Evolutionary conservation across 2,888 invertebrate genomes (phyloP).

Genomic region (Cephus runcator): DNA sequence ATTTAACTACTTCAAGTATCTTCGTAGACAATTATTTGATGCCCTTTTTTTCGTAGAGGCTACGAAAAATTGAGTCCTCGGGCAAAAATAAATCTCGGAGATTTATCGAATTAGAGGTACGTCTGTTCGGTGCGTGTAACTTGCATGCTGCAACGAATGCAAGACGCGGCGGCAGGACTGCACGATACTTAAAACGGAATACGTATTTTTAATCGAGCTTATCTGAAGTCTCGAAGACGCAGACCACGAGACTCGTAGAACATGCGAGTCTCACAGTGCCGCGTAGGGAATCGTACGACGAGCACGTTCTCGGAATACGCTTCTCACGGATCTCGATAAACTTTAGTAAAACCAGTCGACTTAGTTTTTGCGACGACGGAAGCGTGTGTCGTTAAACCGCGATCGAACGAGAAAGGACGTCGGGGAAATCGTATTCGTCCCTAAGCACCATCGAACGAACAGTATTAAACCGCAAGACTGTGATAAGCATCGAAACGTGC

Average conservation of each 20-base stretch:
- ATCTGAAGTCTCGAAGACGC: slow-evolving; percentile 17
- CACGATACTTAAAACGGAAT: not conserved
- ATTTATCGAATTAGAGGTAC: slow-evolving; percentile 9
- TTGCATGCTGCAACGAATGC: not conserved
- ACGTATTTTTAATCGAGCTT: slow-evolving; percentile 9
- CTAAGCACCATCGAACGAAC: slow-evolving; percentile 17
- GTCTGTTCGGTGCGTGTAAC: not conserved
- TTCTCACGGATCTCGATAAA: not conserved
- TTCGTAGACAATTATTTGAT: not conserved
- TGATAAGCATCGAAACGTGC: slow-evolving; percentile 24
- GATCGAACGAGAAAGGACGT: not conserved
- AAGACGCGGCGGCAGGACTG: not conserved
- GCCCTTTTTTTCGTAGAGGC: not conserved
- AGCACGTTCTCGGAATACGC: not conserved
- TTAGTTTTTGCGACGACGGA: not conserved
- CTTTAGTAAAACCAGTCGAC: not conserved
- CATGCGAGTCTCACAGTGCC: not conserved
- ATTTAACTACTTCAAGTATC: not conserved
- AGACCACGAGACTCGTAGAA: not conserved
- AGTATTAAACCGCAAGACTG: slow-evolving; percentile 17
- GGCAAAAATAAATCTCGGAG: slow-evolving; percentile 12
- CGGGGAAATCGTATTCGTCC: slow-evolving; percentile 3
- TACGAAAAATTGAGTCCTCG: not conserved
- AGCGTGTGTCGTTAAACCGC: not conserved
- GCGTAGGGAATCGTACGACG: not conserved